Percentiles rank a stretch among this genome's conserved stretches.
Evolutionary conservation across 1,140 invertebrate genomes (phyloP).

Genomic region (Trypoxylus dichotomus): DNA sequence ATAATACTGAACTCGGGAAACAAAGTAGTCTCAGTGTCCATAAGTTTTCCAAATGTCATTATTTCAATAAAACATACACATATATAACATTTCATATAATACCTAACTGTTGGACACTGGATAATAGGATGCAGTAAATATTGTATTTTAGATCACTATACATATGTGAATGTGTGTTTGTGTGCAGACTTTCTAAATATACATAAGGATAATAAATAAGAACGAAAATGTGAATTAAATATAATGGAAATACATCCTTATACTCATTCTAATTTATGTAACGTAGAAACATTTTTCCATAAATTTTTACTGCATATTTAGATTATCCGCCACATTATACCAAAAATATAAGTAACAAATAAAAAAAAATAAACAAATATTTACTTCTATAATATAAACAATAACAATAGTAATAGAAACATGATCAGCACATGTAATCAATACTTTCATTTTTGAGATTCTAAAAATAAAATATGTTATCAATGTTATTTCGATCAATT

Average conservation of each 20-base stretch:
- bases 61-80: too few relatives aligned
- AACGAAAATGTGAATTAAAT: background rate
- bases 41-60: too few relatives aligned
- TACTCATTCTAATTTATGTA: background rate
- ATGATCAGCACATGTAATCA: background rate
- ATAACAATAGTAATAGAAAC: conserved; percentile 5
- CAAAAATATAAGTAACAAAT: background rate
- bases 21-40: too few relatives aligned
- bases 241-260: background rate
- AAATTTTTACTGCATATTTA: background rate
- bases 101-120: too few relatives aligned
- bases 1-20: background rate
- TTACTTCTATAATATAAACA: background rate
- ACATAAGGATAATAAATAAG: background rate
- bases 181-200: background rate
- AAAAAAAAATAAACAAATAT: background rate
- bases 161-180: background rate
- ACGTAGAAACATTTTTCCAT: too few relatives aligned
- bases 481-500: too few relatives aligned
- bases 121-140: too few relatives aligned
- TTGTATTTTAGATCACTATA: background rate
- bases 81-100: too few relatives aligned
- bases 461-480: background rate
- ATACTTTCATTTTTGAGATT: background rate
- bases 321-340: background rate